These are phyloP conservation scores for Zosterops borbonicus DNA, from an alignment of 2,113 vertebrate species.

Conservation along the genomic window DNA sequence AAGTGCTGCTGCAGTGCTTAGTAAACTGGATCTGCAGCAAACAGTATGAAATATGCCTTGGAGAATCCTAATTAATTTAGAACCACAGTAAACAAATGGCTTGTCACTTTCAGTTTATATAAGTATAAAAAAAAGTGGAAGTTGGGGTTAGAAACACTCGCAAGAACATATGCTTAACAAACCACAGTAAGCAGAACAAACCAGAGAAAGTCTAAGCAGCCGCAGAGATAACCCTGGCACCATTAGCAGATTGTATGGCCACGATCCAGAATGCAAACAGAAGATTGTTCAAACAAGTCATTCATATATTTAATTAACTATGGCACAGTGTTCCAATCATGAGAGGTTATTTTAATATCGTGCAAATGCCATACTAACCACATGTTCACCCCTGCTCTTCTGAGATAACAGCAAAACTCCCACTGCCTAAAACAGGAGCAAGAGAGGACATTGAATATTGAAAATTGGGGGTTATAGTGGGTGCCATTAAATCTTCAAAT, in stretches of 20 bases:
- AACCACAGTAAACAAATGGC: constrained; percentile 38
- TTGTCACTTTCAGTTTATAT: constrained; percentile 59
- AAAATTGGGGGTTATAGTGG: background rate
- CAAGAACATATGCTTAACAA: constrained; percentile 41
- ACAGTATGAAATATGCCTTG: constrained; percentile 23
- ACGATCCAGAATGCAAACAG: constrained; percentile 49
- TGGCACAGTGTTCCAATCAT: constrained; percentile 51
- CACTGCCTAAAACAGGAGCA: constrained; percentile 18
- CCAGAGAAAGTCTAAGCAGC: constrained; percentile 26
- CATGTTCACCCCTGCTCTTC: constrained; percentile 28
- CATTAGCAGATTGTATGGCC: constrained; percentile 60
- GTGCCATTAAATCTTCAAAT: background rate
- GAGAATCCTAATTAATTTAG: constrained; percentile 62
- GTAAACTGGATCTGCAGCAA: constrained; percentile 21
- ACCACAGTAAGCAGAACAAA: constrained; percentile 43
- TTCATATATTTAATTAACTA: constrained; percentile 63
- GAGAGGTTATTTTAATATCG: constrained; percentile 63
- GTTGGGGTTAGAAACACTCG: constrained; percentile 41
- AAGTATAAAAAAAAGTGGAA: constrained; percentile 46
- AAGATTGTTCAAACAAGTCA: constrained; percentile 64
- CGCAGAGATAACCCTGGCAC: constrained; percentile 54
- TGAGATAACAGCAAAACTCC: constrained; percentile 37
- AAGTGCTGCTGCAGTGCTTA: background rate
- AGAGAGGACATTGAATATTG: background rate
- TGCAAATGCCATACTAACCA: constrained; percentile 38